These are phyloP conservation scores for Spodoptera picta DNA, from an alignment of 2,888 invertebrate genomes.

Conservation along the genomic window DNA sequence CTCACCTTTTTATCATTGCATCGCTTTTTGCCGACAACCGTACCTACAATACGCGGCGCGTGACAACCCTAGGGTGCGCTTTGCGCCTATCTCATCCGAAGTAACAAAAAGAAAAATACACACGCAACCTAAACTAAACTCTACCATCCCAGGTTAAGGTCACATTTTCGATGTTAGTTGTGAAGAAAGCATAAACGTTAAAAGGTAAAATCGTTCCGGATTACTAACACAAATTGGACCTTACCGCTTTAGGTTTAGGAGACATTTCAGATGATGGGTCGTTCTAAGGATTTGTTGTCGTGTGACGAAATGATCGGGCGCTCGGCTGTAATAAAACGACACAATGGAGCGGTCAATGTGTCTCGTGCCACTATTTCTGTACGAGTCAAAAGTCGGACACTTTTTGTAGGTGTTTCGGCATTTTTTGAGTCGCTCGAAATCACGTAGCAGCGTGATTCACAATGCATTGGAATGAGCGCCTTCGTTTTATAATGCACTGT, in stretches of 20 bases:
- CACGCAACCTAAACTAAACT: constrained; percentile 49
- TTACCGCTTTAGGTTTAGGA: constrained; percentile 45
- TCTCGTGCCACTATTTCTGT: constrained; percentile 84
- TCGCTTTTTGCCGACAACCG: constrained; percentile 69
- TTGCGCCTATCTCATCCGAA: constrained; percentile 72
- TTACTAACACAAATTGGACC: constrained; percentile 50
- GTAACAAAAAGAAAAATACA: constrained; percentile 66
- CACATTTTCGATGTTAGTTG: constrained; percentile 7
- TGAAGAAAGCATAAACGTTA: constrained; percentile 42
- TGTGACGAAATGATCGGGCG: constrained; percentile 76
- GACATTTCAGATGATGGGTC: constrained; percentile 45
- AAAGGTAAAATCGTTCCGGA: constrained; percentile 44
- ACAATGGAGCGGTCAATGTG: constrained; percentile 82
- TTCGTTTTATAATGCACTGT: constrained; percentile 50
- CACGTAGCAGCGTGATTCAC: constrained; percentile 70
- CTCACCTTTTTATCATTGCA: constrained; percentile 70
- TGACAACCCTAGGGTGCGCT: constrained; percentile 85
- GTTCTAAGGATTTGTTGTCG: constrained; percentile 67
- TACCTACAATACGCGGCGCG: constrained; percentile 78
- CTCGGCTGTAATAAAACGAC: constrained; percentile 75
- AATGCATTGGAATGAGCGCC: constrained; percentile 61
- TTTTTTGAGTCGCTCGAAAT: constrained; percentile 74
- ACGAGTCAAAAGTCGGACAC: constrained; percentile 61
- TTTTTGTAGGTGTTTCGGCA: constrained; percentile 66
- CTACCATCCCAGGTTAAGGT: constrained; percentile 23